Percentiles rank a stretch among this genome's conserved stretches.
phyloP scores from a whole-genome alignment of 2,888 invertebrate genomes.

The Scaptomyza polygonia region DNA sequence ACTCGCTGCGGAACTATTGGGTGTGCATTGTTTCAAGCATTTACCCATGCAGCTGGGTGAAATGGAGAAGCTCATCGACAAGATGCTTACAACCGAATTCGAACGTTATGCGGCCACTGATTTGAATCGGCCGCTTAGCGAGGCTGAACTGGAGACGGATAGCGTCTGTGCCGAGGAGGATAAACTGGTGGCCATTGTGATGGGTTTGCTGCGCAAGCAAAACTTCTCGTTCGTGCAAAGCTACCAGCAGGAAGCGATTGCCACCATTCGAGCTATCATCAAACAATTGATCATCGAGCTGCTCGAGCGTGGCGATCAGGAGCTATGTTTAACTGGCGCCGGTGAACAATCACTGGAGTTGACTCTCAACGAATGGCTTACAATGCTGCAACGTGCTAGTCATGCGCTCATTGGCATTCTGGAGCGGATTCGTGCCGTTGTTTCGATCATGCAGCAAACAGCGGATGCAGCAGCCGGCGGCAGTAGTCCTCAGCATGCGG shows the following conservation, averaged over 20 bases:
- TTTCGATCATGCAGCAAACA: constrained; percentile 91
- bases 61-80: constrained; percentile 97
- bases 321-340: constrained; percentile 86
- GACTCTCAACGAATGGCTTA: constrained; percentile 89
- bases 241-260: constrained; percentile 94
- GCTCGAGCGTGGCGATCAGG: constrained; percentile 86
- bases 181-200: constrained; percentile 93
- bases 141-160: constrained; percentile 83
- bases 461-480: constrained; percentile 88
- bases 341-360: constrained; percentile 86
- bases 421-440: constrained; percentile 89
- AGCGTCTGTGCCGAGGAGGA: constrained; percentile 87
- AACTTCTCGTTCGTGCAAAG: constrained; percentile 94
- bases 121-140: constrained; percentile 91
- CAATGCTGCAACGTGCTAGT: constrained; percentile 88
- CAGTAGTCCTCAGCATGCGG: constrained; percentile 79
- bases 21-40: constrained; percentile 97
- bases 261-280: constrained; percentile 93
- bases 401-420: constrained; percentile 89
- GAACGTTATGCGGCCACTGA: constrained; percentile 95
- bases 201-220: constrained; percentile 94
- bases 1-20: constrained; percentile 93
- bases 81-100: constrained; percentile 98
- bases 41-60: constrained; percentile 97
- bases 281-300: constrained; percentile 95